A percentile compares a stretch with the other conserved stretches of the same genome.
phyloP scores from a whole-genome alignment of 2,797 vertebrate genomes.

The Hydrophis major region DNA sequence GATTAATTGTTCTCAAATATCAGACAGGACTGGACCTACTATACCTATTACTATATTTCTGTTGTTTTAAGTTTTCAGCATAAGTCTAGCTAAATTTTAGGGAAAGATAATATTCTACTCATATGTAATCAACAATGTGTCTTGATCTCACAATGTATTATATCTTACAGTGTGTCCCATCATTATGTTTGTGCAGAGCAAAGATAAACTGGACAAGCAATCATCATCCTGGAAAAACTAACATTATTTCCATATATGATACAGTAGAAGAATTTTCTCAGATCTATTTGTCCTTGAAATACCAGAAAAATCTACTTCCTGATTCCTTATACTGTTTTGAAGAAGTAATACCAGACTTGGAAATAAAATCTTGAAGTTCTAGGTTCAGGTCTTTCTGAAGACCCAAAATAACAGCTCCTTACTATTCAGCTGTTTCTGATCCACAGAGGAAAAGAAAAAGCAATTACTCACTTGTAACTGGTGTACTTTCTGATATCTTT shows the following conservation, averaged over 20 bases:
- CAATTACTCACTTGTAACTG: conserved; percentile 6
- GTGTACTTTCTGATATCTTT: conserved; percentile 25
- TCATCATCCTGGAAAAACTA: background rate
- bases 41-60: background rate
- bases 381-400: background rate
- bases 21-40: background rate
- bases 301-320: background rate
- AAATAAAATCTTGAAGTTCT: background rate
- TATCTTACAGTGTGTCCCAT: background rate
- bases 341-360: background rate
- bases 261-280: background rate
- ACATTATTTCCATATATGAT: background rate
- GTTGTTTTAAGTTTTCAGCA: background rate
- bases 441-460: background rate
- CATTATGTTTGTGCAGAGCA: background rate
- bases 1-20: background rate
- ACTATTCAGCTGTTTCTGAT: background rate
- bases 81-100: background rate
- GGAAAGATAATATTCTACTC: background rate
- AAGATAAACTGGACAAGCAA: background rate
- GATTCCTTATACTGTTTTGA: background rate
- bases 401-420: background rate
- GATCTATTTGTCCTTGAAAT: background rate
- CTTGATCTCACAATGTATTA: background rate
- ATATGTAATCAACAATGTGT: background rate